These are phyloP conservation scores for Pagetopsis macropterus DNA, from an alignment of 2,797 vertebrate genomes.

Conservation along the genomic window DNA sequence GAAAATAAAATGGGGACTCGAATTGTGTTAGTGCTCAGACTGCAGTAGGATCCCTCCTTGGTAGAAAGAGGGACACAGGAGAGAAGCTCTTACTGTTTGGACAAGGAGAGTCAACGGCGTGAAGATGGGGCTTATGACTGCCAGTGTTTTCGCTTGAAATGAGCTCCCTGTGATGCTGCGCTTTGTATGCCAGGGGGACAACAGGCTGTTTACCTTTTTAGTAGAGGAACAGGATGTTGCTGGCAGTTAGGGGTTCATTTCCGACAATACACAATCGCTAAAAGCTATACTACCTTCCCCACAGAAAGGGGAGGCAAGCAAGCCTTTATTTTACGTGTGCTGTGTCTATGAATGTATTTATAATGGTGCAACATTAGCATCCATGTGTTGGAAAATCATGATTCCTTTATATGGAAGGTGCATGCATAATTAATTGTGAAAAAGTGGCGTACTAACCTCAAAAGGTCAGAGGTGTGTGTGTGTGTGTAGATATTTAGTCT, in stretches of 20 bases:
- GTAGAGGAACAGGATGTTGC: conserved; percentile 61
- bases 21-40: conserved; percentile 63
- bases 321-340: conserved; percentile 30
- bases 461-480: conserved; percentile 33
- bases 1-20: conserved; percentile 52
- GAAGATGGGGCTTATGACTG: conserved; percentile 51
- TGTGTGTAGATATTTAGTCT: not conserved
- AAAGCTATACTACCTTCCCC: conserved; percentile 45
- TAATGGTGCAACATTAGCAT: conserved; percentile 36
- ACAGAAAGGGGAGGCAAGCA: conserved; percentile 21
- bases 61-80: conserved; percentile 56
- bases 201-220: conserved; percentile 68
- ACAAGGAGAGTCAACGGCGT: conserved; percentile 49
- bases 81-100: conserved; percentile 46
- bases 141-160: conserved; percentile 60
- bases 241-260: conserved; percentile 55
- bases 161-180: conserved; percentile 50
- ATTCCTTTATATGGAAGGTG: conserved; percentile 39
- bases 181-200: conserved; percentile 61
- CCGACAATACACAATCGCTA: conserved; percentile 61
- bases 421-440: conserved; percentile 61
- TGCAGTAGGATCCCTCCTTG: conserved; percentile 43
- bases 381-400: conserved; percentile 44
- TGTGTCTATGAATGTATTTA: conserved; percentile 50
- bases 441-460: conserved; percentile 45